Evolutionary conservation across 2,113 vertebrate species (phyloP).

Genomic region (Ophthalmolycus amberensis): DNA sequence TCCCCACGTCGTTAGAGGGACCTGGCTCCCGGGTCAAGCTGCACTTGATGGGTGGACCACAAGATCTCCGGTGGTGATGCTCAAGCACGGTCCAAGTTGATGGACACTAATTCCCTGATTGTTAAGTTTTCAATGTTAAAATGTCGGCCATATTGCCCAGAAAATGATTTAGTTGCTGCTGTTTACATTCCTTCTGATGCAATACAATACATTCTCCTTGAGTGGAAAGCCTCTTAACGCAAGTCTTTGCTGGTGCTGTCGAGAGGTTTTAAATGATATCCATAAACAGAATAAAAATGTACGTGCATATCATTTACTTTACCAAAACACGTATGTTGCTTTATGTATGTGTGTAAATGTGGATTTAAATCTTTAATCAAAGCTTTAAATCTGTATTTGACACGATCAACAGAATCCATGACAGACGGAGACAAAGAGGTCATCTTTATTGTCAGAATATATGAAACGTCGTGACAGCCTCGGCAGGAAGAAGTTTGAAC

Average conservation of each 20-base stretch:
- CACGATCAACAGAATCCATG: not conserved
- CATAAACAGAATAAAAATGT: not conserved
- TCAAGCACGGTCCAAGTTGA: no score
- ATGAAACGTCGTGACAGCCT: not conserved
- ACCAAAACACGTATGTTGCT: not conserved
- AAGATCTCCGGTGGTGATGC: no score
- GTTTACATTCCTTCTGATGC: no score
- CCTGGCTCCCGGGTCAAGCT: no score
- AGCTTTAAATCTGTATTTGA: not conserved
- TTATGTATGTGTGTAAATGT: not conserved
- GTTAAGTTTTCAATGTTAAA: no score
- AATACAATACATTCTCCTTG: no score
- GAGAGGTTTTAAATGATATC: not conserved
- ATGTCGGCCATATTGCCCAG: no score
- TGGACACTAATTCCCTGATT: no score
- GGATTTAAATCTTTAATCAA: not conserved
- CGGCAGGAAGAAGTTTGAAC: not conserved
- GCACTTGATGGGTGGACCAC: no score
- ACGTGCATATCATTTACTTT: not conserved
- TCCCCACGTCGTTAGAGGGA: no score
- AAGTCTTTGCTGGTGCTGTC: not conserved
- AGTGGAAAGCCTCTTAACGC: slow-evolving; percentile 18
- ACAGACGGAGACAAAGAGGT: not conserved
- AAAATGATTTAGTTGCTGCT: no score
- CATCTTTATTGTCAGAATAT: not conserved